Conservation (phyloP, 2,888 invertebrate genomes). For the Epistrophe eligans region DNA sequence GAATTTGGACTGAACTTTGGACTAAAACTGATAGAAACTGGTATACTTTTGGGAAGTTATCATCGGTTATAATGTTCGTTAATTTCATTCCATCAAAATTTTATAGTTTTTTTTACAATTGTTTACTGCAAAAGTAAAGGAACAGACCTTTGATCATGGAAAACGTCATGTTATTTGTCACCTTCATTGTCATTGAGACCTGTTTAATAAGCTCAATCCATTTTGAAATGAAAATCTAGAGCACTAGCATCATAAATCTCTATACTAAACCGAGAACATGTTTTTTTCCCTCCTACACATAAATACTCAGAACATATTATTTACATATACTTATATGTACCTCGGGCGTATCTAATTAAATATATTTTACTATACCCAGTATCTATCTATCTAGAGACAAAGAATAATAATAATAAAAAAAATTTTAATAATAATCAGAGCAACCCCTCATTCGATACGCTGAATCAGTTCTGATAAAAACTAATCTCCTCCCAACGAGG, state of each 20-base stretch:
- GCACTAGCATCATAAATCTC: constrained; percentile 59
- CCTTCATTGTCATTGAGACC: constrained; percentile 38
- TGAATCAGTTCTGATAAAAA: constrained; percentile 72
- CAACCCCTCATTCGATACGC: constrained; percentile 66
- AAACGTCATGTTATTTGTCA: constrained; percentile 39
- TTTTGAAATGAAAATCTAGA: constrained; percentile 50
- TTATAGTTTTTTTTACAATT: background rate
- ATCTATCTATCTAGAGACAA: constrained; percentile 13
- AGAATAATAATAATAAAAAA: constrained; percentile 12
- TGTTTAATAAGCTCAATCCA: constrained; percentile 22
- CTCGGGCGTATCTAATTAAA: constrained; percentile 56
- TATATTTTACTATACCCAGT: constrained; percentile 47
- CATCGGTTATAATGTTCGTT: too few relatives aligned
- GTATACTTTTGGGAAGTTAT: too few relatives aligned
- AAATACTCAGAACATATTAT: constrained; percentile 3
- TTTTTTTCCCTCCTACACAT: constrained; percentile 44
- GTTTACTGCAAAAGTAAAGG: background rate
- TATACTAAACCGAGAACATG: constrained; percentile 45
- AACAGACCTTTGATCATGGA: constrained; percentile 3
- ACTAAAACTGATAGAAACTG: too few relatives aligned
- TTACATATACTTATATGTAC: background rate
- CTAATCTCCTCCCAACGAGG: constrained; percentile 70
- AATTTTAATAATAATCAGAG: background rate
- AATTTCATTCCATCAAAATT: background rate
- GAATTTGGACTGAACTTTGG: too few relatives aligned